Evolutionary conservation across 2,888 invertebrate genomes (phyloP).

Genomic region (Ormyrus pomaceus): DNA sequence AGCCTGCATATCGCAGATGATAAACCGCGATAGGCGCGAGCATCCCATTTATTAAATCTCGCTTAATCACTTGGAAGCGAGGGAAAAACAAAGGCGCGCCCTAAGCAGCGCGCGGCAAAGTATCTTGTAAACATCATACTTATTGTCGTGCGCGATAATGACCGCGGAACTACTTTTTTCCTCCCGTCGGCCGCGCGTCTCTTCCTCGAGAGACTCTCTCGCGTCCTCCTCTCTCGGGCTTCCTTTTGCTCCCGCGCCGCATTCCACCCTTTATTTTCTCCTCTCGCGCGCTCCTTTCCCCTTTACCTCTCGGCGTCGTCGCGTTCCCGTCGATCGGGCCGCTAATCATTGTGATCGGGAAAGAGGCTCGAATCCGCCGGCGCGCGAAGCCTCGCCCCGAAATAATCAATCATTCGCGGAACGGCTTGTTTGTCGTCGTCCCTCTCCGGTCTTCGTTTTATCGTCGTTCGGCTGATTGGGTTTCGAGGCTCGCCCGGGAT

Average conservation of each 20-base stretch:
- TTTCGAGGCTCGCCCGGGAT: not conserved
- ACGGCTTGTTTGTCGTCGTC: conserved; percentile 15
- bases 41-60: no score
- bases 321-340: conserved; percentile 35
- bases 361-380: conserved; percentile 3
- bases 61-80: no score
- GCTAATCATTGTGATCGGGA: conserved; percentile 51
- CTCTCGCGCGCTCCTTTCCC: not conserved
- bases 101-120: not conserved
- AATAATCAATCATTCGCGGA: conserved; percentile 47
- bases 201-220: no score
- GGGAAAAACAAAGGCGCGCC: not conserved
- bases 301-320: not conserved
- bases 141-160: conserved; percentile 25
- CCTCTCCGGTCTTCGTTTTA: not conserved
- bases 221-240: not conserved
- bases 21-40: no score
- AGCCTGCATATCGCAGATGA: no score
- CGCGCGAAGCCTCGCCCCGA: not conserved
- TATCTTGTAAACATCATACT: conserved; percentile 32
- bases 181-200: not conserved
- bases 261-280: conserved; percentile 36
- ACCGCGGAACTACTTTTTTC: conserved; percentile 11
- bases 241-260: conserved; percentile 1
- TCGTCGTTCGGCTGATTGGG: conserved; percentile 14